Evolutionary conservation across 37 sponge, comb jelly and placozoan species (phyloP), one percentile per base, ranked within the genome.

Genomic region (Aplysina aerophoba): DNA sequence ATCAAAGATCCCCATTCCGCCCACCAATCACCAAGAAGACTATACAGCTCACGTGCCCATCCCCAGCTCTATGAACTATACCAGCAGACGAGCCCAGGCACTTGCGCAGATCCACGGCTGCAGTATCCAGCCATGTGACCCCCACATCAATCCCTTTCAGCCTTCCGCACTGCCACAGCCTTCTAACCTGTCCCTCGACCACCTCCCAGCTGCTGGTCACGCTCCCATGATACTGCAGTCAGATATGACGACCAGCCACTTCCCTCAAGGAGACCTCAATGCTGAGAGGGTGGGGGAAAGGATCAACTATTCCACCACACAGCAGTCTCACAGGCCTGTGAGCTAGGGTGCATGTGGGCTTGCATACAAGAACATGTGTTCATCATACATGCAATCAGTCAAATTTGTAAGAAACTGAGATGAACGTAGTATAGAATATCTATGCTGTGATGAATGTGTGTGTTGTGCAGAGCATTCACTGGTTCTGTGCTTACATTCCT

Each of bases 231-330:
- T 75, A 25, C 30, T 41, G 37, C 17, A 39, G 17, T 3, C 8
- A 44, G 54, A 75, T 11, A 75, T 75, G 78, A 75, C 37, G 14
- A 24, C 24, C 54, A 75, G 78, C 53, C 78, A 75, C 37, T 75
- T 75, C 41, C 53, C 78, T 39, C 78, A 75, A 41, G 78, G 78
- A 41, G 78, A 75, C 78, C 44, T 75, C 2, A 36, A 75, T 22
- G 0, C 44, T 15, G 54, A 36, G 44, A 75, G 78, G 24, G 25
- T 75, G 22, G 37, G 12, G 4, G 78, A 30, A n/a, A 75, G 78
- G 54, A 75, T 75, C 50, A 75, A 75, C 78, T 75, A 25, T 11
- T 53, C 78, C 37, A 36, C 78, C 16, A 40, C 53, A 22, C 78
- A 53, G 25, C 50, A 53, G 15, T 53, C 78, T 19, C 78, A 75